phyloP scores from a whole-genome alignment of 92 coral and sea anemone genomes.

The Palythoa caribaeorum region DNA sequence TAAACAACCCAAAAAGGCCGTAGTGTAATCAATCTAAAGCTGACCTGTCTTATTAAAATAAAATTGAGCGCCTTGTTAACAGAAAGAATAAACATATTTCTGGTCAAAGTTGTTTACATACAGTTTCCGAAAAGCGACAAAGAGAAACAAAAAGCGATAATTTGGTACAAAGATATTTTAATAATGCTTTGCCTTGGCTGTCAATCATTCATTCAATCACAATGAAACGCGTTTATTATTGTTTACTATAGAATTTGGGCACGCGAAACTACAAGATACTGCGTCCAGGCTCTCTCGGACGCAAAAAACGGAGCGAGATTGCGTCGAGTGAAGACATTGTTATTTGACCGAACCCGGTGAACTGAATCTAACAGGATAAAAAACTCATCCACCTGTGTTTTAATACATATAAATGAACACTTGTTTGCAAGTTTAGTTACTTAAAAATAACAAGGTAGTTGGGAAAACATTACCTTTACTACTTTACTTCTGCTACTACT shows the following conservation, averaged over 20 bases:
- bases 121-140: neutral
- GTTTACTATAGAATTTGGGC: neutral
- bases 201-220: conserved; percentile 7
- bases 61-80: neutral
- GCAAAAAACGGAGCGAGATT: neutral
- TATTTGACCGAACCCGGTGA: too few species aligned
- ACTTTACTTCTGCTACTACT: too few species aligned
- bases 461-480: too few species aligned
- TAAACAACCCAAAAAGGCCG: neutral
- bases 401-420: too few species aligned
- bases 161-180: neutral
- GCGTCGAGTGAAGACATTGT: too few species aligned
- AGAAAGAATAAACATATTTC: neutral
- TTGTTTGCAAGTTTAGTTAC: too few species aligned
- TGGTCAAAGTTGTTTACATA: neutral
- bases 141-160: conserved; percentile 19
- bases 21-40: neutral
- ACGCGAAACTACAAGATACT: neutral
- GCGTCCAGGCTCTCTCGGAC: neutral
- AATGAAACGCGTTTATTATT: neutral
- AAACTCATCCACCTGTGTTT: too few species aligned
- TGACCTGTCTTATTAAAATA: neutral
- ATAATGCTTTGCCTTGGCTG: neutral
- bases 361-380: too few species aligned
- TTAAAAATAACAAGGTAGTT: too few species aligned